Evolutionary conservation across 2,797 vertebrate species (phyloP).

Genomic region (Myoxocephalus aenaeus): DNA sequence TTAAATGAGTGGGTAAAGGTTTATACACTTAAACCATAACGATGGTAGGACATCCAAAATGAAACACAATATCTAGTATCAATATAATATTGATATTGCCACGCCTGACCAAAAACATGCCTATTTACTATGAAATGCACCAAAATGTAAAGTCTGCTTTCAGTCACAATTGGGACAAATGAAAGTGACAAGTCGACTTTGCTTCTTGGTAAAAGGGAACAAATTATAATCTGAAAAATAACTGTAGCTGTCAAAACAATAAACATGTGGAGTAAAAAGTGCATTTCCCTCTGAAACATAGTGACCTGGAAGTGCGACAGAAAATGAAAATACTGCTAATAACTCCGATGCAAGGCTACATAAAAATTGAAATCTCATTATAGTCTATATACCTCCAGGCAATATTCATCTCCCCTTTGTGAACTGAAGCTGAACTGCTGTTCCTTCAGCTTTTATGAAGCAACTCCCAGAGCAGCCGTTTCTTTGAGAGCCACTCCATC

Average conservation of each 20-base stretch:
- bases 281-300: neutral
- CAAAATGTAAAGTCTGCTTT: neutral
- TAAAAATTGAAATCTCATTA: neutral
- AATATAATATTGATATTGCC: too few species aligned
- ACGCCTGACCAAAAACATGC: too few species aligned
- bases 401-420: neutral
- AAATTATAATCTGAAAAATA: neutral
- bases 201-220: neutral
- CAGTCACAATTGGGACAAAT: too few species aligned
- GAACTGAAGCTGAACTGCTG: conserved; percentile 6
- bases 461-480: conserved; percentile 30
- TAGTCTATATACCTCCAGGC: neutral
- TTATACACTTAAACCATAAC: too few species aligned
- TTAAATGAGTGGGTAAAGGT: too few species aligned
- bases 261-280: neutral
- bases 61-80: too few species aligned
- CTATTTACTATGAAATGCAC: neutral
- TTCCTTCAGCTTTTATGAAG: neutral
- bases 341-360: neutral
- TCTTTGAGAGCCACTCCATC: conserved; percentile 27
- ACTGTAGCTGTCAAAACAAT: neutral
- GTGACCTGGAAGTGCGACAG: neutral
- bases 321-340: neutral
- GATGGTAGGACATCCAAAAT: too few species aligned
- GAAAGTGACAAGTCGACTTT: neutral